Percentiles rank a stretch among this genome's conserved stretches.
These are phyloP conservation scores for Nerophis ophidion DNA, from an alignment of 2,113 vertebrate species.

Conservation along the genomic window DNA sequence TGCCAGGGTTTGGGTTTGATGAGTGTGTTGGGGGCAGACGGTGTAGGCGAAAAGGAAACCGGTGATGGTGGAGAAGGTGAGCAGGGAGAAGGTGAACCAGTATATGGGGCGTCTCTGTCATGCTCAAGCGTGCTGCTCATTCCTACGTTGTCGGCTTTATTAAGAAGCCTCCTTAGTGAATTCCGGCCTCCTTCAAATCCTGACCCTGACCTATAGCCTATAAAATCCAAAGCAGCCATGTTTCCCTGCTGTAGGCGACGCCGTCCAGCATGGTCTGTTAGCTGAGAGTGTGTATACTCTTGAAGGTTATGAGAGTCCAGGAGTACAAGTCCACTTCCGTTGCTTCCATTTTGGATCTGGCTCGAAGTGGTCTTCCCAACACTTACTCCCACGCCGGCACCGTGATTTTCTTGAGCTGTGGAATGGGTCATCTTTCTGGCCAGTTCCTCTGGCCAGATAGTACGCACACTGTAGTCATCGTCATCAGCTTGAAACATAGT, in stretches of 20 bases:
- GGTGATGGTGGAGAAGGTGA: constrained; percentile 60
- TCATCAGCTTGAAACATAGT: constrained; percentile 61
- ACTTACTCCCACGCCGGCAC: constrained; percentile 42
- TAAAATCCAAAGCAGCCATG: constrained; percentile 75
- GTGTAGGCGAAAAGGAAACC: constrained; percentile 67
- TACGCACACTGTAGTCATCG: constrained; percentile 76
- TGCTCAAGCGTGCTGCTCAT: constrained; percentile 46
- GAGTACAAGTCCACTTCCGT: constrained; percentile 57
- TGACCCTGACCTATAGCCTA: constrained; percentile 48
- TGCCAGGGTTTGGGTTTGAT: constrained; percentile 68
- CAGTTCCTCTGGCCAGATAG: constrained; percentile 80
- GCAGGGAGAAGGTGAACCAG: constrained; percentile 53
- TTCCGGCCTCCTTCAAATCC: constrained; percentile 57
- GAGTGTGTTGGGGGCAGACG: constrained; percentile 65
- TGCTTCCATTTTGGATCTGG: constrained; percentile 53
- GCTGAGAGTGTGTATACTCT: constrained; percentile 64
- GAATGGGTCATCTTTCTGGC: constrained; percentile 76
- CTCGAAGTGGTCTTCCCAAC: constrained; percentile 35
- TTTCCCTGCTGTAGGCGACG: constrained; percentile 73
- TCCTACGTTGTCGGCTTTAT: constrained; percentile 55
- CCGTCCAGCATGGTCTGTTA: constrained; percentile 65
- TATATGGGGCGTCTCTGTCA: constrained; percentile 52
- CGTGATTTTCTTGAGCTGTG: constrained; percentile 63
- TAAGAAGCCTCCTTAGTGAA: constrained; percentile 71
- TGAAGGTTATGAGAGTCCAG: constrained; percentile 77